A percentile compares a stretch with the other conserved stretches of the same genome.
Conservation (phyloP, 1,140 invertebrate genomes). For the Sitophilus oryzae region DNA sequence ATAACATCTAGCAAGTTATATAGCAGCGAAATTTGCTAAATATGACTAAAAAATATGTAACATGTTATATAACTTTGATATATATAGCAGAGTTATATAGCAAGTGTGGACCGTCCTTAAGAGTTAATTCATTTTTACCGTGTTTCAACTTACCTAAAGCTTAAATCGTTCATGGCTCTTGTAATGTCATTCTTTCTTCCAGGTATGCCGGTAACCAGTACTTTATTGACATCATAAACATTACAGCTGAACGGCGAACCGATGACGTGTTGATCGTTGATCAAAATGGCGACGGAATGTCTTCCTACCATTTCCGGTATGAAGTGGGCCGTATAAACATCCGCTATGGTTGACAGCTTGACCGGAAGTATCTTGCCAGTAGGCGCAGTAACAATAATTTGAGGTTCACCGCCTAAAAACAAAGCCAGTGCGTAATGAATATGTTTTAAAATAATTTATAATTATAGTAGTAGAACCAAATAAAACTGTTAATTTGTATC, state of each 20-base stretch:
- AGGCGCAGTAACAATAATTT: conserved; percentile 71
- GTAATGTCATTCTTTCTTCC: conserved; percentile 43
- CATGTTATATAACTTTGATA: too few relatives aligned
- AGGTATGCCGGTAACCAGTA: conserved; percentile 68
- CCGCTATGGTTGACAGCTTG: conserved; percentile 55
- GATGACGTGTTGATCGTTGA: conserved; percentile 76
- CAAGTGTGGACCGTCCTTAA: too few relatives aligned
- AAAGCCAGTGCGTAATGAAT: too few relatives aligned
- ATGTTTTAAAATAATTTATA: too few relatives aligned
- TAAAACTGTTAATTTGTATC: too few relatives aligned
- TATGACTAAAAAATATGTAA: too few relatives aligned
- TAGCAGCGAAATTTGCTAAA: too few relatives aligned
- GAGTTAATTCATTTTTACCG: too few relatives aligned
- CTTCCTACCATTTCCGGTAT: conserved; percentile 79
- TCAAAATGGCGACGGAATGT: conserved; percentile 73
- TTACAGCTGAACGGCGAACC: conserved; percentile 92
- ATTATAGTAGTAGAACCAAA: too few relatives aligned
- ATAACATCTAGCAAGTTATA: too few relatives aligned
- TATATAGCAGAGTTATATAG: too few relatives aligned
- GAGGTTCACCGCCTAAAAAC: conserved; percentile 53
- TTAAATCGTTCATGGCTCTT: conserved; percentile 48
- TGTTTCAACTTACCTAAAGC: conserved; percentile 40
- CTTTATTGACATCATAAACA: conserved; percentile 83
- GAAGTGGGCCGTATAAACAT: conserved; percentile 68
- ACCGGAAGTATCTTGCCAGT: conserved; percentile 68